These are phyloP conservation scores for Hydractinia symbiolongicarpus DNA, from an alignment of 30 jellyfish, hydroid and myxozoan genomes.

Conservation along the genomic window DNA sequence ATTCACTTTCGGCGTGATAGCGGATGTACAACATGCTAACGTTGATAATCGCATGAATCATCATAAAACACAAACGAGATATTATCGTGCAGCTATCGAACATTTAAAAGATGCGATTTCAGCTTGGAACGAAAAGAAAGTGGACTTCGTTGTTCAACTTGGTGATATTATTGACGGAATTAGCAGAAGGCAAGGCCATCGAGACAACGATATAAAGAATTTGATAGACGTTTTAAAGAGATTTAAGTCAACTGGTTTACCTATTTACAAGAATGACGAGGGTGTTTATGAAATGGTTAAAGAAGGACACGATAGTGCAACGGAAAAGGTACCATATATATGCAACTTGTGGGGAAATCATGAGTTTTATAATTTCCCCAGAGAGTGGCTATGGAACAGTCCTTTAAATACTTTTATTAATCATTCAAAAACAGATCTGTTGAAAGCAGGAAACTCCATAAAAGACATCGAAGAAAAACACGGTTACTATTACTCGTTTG, in stretches of 20 bases:
- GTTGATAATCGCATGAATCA: constrained; percentile 50
- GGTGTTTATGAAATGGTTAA: not conserved
- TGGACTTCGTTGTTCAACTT: constrained; percentile 72
- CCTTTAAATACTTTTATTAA: constrained; percentile 49
- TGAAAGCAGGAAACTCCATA: not conserved
- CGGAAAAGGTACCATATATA: constrained; percentile 29
- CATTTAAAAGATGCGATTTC: constrained; percentile 52
- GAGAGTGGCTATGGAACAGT: constrained; percentile 52
- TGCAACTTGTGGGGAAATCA: constrained; percentile 97
- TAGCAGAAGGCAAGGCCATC: constrained; percentile 29
- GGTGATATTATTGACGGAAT: constrained; percentile 82
- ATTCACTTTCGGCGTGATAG: constrained; percentile 58
- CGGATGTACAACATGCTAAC: constrained; percentile 83
- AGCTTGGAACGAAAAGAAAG: constrained; percentile 45
- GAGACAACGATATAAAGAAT: constrained; percentile 35
- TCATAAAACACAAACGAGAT: constrained; percentile 48
- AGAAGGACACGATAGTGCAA: not conserved
- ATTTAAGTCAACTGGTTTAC: constrained; percentile 31
- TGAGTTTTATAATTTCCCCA: constrained; percentile 76
- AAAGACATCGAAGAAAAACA: constrained; percentile 12
- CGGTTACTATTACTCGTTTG: constrained; percentile 64
- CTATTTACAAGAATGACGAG: constrained; percentile 14
- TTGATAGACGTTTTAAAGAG: constrained; percentile 26
- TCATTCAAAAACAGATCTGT: not conserved
- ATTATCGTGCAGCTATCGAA: constrained; percentile 55